Conservation (phyloP, 1,140 invertebrate species). For the Nymphalis io region DNA sequence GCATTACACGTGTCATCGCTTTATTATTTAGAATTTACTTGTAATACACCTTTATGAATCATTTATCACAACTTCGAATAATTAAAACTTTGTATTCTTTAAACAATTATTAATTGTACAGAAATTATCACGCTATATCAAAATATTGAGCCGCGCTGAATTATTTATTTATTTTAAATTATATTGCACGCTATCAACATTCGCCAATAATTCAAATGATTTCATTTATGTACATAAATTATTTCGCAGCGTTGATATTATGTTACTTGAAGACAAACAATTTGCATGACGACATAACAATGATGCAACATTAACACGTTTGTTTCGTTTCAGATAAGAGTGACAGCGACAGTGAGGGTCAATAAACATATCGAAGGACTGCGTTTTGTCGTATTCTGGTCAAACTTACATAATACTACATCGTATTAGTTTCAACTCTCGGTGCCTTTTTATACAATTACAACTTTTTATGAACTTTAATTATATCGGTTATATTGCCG, state of each 20-base stretch:
- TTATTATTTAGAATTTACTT: constrained; percentile 33
- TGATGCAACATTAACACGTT: constrained; percentile 40
- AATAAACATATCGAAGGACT: constrained; percentile 81
- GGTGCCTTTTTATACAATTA: constrained; percentile 37
- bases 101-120: neutral
- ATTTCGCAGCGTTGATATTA: constrained; percentile 7
- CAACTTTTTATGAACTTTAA: constrained; percentile 21
- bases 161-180: neutral
- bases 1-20: constrained; percentile 47
- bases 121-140: neutral
- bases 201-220: neutral
- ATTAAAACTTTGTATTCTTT: neutral
- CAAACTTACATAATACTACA: constrained; percentile 74
- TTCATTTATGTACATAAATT: constrained; percentile 3
- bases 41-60: neutral
- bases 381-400: constrained; percentile 76
- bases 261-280: constrained; percentile 7
- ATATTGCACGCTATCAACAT: neutral
- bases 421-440: constrained; percentile 65
- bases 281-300: constrained; percentile 28
- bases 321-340: constrained; percentile 88
- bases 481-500: constrained; percentile 28
- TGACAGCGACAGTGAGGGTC: constrained; percentile 95
- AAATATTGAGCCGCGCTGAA: neutral
- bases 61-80: neutral